Evolutionary conservation across 2,797 vertebrate species (phyloP), one percentile per base, ranked within the genome.

Genomic region (Nyctalus aviator): DNA sequence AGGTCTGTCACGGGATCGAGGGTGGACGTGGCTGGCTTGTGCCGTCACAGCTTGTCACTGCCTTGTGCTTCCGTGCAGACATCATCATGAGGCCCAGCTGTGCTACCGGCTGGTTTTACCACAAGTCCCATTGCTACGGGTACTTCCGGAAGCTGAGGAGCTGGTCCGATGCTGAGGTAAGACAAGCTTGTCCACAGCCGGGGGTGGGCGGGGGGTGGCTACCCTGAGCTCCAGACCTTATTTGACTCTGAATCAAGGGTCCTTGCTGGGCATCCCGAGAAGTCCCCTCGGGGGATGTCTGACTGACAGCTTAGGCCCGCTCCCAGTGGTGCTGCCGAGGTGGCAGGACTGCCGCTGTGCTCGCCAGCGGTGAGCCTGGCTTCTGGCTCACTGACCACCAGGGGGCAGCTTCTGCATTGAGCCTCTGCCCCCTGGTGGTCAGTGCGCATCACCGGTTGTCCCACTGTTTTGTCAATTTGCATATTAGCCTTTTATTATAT

Each of bases 111-210:
- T 98, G 98, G 98, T 98, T 77, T 93, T 98, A 97, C 92, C 90
- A 97, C 83, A 94, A 32, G 6, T 83, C 95, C 25, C 96, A 71
- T 89, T 98, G 98, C 77, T 98, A 98, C 8, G 97, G 68, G 10
- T 98, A 98, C 87, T 98, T 98, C 90, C 0, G 18, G 6, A 94
- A 97, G 18, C 44, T 3, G 50, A 94, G 0, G 83, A 98, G 0
- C 57, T 98, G 98, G 98, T 84, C 97, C 0, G 96, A 98, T 0
- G 98, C 98, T 0, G 97, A 98, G 98, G 98, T 98, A 95, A 98
- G 97, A 3, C 21, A 4, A 44, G 50, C 18, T 48, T 64, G 55
- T 91, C 46, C 21, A 64, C 11, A 76, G 35, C 20, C 25, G 44
- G 14, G 50, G 48, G 10, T 5, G 50, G 18, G 50, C 5, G 50